These are phyloP conservation scores for Autographa gamma DNA, from an alignment of 2,888 invertebrate species.

Conservation along the genomic window DNA sequence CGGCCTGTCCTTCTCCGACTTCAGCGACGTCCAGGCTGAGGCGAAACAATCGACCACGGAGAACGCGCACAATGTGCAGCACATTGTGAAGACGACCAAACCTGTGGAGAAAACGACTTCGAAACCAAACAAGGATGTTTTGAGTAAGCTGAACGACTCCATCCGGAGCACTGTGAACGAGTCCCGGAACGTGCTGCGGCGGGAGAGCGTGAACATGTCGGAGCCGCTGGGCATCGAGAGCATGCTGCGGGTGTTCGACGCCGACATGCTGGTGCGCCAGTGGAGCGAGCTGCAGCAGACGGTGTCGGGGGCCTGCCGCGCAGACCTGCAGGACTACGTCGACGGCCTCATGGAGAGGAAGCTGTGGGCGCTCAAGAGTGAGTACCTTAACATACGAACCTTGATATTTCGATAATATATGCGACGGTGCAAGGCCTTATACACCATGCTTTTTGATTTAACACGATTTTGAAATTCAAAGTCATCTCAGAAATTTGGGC, in stretches of 20 bases:
- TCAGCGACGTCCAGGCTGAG: constrained; percentile 71
- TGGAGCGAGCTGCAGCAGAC: constrained; percentile 86
- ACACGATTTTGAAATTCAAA: constrained; percentile 27
- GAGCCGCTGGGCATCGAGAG: constrained; percentile 82
- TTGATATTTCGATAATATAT: constrained; percentile 3
- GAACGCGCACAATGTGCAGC: constrained; percentile 84
- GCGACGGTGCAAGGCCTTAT: constrained; percentile 12
- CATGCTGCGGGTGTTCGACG: constrained; percentile 88
- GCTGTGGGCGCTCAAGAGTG: constrained; percentile 92
- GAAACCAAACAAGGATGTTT: constrained; percentile 72
- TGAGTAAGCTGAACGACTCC: constrained; percentile 76
- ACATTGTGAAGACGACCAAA: constrained; percentile 80
- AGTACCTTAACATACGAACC: constrained; percentile 74
- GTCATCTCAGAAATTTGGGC: constrained; percentile 2
- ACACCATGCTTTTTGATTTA: constrained; percentile 6
- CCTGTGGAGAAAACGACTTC: constrained; percentile 70
- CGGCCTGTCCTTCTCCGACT: constrained; percentile 81
- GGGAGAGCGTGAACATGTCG: constrained; percentile 59
- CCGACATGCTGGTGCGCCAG: constrained; percentile 87
- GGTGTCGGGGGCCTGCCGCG: constrained; percentile 86
- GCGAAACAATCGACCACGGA: constrained; percentile 74
- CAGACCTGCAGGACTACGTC: constrained; percentile 90
- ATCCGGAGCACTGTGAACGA: constrained; percentile 79
- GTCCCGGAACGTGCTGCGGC: constrained; percentile 70
- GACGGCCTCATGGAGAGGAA: constrained; percentile 88